Evolutionary conservation across 2,888 invertebrate species (phyloP).

Genomic region (Rhagonycha fulva): DNA sequence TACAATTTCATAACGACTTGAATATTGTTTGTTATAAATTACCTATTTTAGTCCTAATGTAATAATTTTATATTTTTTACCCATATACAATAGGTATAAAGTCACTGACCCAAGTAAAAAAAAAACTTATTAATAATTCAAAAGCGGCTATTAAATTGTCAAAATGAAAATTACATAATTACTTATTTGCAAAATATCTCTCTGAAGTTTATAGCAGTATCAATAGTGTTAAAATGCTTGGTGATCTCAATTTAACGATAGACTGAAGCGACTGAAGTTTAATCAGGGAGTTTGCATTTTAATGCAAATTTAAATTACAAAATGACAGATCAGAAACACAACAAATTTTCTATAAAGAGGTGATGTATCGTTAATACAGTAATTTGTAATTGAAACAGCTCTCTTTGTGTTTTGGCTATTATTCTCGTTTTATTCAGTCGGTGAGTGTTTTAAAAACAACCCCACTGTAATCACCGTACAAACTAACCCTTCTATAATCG

Average conservation of each 20-base stretch:
- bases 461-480: constrained; percentile 46
- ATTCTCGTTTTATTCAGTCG: constrained; percentile 25
- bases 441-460: constrained; percentile 47
- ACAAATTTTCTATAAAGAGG: constrained; percentile 34
- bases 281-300: constrained; percentile 10
- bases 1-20: neutral
- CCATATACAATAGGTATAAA: neutral
- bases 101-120: neutral
- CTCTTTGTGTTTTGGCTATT: constrained; percentile 42
- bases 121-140: constrained; percentile 2
- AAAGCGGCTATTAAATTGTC: constrained; percentile 3
- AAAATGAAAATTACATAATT: neutral
- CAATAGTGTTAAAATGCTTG: neutral
- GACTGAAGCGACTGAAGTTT: neutral
- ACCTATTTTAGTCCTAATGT: neutral
- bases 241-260: neutral
- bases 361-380: constrained; percentile 47
- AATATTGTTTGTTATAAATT: neutral
- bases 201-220: neutral
- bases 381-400: constrained; percentile 51
- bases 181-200: neutral
- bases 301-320: constrained; percentile 26
- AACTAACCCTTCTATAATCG: constrained; percentile 51
- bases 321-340: constrained; percentile 23
- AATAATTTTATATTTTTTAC: neutral